These are phyloP conservation scores for Globicephala melas DNA, from an alignment of 2,113 vertebrate genomes.

Conservation along the genomic window DNA sequence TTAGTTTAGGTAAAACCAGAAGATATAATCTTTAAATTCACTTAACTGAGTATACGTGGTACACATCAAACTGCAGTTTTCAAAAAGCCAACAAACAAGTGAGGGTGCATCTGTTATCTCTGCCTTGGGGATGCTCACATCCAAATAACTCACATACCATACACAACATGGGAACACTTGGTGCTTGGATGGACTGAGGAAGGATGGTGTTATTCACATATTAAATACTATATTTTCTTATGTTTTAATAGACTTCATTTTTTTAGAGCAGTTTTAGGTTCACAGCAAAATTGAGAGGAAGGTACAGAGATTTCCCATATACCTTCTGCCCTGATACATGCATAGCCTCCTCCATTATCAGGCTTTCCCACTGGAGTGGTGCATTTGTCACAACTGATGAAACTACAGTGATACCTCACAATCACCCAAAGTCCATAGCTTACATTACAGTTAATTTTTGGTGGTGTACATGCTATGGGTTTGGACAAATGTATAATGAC, in stretches of 20 bases:
- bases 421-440: neutral
- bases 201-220: neutral
- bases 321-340: neutral
- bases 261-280: neutral
- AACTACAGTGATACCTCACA: neutral
- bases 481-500: neutral
- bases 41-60: neutral
- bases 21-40: neutral
- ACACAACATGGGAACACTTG: neutral
- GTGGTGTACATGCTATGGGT: neutral
- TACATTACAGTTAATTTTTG: neutral
- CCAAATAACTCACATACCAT: neutral
- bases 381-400: neutral
- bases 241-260: neutral
- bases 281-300: neutral
- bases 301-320: neutral
- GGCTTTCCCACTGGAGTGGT: neutral
- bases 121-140: neutral
- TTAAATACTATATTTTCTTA: neutral
- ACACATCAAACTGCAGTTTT: neutral
- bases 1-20: conserved; percentile 20
- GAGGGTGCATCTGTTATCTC: neutral
- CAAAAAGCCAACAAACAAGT: neutral
- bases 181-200: neutral
- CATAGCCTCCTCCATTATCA: neutral